These are phyloP conservation scores for Varanus salvator DNA, from an alignment of 2,113 vertebrate genomes.

Conservation along the genomic window DNA sequence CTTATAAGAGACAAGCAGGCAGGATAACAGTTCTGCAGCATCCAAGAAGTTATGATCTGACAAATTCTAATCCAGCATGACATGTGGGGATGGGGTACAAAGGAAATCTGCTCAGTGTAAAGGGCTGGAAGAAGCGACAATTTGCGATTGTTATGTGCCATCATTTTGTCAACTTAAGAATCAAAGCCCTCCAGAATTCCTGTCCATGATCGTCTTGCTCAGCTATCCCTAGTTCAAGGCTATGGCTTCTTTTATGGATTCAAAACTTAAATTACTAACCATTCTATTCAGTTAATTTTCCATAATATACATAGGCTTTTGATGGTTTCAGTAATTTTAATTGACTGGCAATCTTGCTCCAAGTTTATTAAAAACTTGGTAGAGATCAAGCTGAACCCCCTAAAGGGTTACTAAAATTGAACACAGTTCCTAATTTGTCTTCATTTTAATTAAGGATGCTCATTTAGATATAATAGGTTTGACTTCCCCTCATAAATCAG, in stretches of 20 bases:
- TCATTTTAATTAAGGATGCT: slow-evolving; percentile 36
- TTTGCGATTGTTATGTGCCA: too few species aligned
- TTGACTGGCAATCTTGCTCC: background rate
- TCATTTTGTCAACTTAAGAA: too few species aligned
- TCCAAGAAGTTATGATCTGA: background rate
- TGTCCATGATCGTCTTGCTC: too few species aligned
- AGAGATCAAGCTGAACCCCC: slow-evolving; percentile 45
- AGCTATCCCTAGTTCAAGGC: too few species aligned
- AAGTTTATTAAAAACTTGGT: slow-evolving; percentile 59
- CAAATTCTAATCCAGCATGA: background rate
- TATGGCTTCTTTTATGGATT: background rate
- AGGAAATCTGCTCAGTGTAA: background rate
- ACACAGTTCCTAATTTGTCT: slow-evolving; percentile 65
- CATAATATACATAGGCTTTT: rapidly evolving
- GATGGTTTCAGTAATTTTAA: background rate
- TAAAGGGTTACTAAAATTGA: slow-evolving; percentile 68
- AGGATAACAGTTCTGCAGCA: background rate
- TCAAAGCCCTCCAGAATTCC: too few species aligned
- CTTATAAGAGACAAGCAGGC: background rate
- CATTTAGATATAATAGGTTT: slow-evolving; percentile 59
- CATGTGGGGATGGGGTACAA: background rate
- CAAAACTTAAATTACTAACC: background rate
- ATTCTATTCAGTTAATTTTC: background rate
- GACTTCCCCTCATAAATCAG: slow-evolving; percentile 71
- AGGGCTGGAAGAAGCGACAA: too few species aligned